A percentile compares a stretch with the other conserved stretches of the same genome.
phyloP scores from a whole-genome alignment of 2,113 vertebrate genomes.

The Pimephales promelas region DNA sequence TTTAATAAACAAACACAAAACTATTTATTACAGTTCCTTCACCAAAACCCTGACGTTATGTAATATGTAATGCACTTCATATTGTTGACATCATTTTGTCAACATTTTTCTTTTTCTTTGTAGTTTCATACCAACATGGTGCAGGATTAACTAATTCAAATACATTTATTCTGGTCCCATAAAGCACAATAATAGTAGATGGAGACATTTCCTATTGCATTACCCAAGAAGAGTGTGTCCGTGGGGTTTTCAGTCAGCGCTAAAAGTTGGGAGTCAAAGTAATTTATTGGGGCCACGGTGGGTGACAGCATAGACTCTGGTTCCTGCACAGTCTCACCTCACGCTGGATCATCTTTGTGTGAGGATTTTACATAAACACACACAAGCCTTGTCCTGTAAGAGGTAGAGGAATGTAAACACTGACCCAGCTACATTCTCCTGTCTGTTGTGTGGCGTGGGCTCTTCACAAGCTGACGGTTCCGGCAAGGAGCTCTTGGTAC shows the following conservation, averaged over 20 bases:
- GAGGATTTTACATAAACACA: conserved; percentile 59
- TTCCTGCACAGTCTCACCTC: conserved; percentile 60
- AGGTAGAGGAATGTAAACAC: conserved; percentile 56
- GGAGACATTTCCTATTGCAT: conserved; percentile 45
- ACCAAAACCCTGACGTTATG: too few species aligned
- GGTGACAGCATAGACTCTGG: conserved; percentile 58
- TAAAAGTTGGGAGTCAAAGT: conserved; percentile 43
- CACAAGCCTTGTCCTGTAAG: conserved; percentile 43
- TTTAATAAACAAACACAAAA: too few species aligned
- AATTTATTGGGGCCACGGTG: conserved; percentile 48
- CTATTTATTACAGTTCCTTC: too few species aligned
- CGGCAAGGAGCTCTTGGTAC: neutral
- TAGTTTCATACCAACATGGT: too few species aligned
- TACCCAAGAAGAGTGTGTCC: conserved; percentile 27
- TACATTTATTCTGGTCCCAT: neutral
- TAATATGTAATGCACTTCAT: too few species aligned
- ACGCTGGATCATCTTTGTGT: conserved; percentile 24
- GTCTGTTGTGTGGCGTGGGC: neutral
- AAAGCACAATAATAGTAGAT: conserved; percentile 1
- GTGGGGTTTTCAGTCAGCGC: conserved; percentile 28
- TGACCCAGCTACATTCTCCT: conserved; percentile 58
- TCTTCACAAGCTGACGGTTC: conserved; percentile 40
- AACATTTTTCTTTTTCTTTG: too few species aligned
- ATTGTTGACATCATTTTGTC: too few species aligned
- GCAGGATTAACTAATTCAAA: too few species aligned